Percentiles rank a stretch among this genome's conserved stretches.
Evolutionary conservation across 2,797 vertebrate species (phyloP).

Genomic region (Dermochelys coriacea): DNA sequence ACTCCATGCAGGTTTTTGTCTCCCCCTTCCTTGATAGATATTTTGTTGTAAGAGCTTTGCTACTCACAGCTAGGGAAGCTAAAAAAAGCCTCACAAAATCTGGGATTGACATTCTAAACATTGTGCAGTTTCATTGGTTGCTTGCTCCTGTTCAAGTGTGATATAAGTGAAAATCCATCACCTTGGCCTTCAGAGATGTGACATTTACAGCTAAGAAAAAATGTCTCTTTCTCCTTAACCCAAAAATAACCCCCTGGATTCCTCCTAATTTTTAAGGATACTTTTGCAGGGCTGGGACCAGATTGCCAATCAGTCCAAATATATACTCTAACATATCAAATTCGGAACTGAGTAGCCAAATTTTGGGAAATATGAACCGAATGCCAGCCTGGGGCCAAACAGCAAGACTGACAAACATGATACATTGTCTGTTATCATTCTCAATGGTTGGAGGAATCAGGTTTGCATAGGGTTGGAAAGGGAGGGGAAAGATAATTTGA

Average conservation of each 20-base stretch:
- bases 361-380: neutral
- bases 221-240: neutral
- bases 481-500: neutral
- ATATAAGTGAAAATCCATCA: neutral
- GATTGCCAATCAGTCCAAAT: neutral
- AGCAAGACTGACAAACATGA: neutral
- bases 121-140: neutral
- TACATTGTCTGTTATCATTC: accelerated
- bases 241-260: neutral
- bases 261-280: neutral
- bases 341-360: neutral
- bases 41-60: neutral
- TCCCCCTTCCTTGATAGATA: neutral
- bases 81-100: neutral
- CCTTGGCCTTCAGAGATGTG: neutral
- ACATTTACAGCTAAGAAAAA: neutral
- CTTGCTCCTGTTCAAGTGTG: neutral
- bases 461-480: neutral
- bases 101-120: neutral
- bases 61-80: neutral
- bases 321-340: neutral
- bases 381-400: neutral
- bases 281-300: neutral
- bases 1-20: neutral
- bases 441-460: neutral